Evolutionary conservation across 2,888 invertebrate genomes (phyloP).

Genomic region (Oscheius sp.): DNA sequence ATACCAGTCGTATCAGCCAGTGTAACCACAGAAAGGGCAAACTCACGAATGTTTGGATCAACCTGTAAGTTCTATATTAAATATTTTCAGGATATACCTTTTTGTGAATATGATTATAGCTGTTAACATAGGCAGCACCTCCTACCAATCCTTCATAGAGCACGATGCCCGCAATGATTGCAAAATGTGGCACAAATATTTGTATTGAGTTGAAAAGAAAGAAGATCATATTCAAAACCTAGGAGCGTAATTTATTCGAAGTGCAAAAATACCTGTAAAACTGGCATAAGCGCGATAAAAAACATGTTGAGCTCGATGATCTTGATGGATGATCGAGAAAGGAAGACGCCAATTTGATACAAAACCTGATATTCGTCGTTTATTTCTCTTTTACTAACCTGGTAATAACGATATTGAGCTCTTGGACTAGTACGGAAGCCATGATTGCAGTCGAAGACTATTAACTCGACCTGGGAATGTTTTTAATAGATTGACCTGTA

Average conservation of each 20-base stretch:
- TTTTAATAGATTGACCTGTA: conserved; percentile 85
- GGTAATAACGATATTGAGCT: conserved; percentile 82
- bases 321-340: conserved; percentile 53
- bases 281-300: conserved; percentile 16
- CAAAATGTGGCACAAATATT: conserved; percentile 20
- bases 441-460: conserved; percentile 76
- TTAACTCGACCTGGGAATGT: conserved; percentile 78
- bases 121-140: conserved; percentile 29
- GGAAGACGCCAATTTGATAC: conserved; percentile 59
- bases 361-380: conserved; percentile 24
- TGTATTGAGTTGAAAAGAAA: conserved; percentile 17
- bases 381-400: conserved; percentile 74
- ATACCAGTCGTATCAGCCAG: conserved; percentile 26
- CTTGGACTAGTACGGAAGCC: conserved; percentile 50
- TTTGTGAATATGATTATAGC: conserved; percentile 27
- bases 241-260: background rate
- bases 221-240: conserved; percentile 16
- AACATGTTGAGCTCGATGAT: conserved; percentile 34
- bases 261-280: conserved; percentile 4
- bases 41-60: conserved; percentile 9
- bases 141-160: conserved; percentile 30
- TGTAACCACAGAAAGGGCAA: conserved; percentile 17
- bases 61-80: background rate
- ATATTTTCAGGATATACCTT: conserved; percentile 3
- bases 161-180: conserved; percentile 9